Base-by-base conservation (phyloP, 2,113 vertebrate genomes). In the Corvus moneduloides region DNA sequence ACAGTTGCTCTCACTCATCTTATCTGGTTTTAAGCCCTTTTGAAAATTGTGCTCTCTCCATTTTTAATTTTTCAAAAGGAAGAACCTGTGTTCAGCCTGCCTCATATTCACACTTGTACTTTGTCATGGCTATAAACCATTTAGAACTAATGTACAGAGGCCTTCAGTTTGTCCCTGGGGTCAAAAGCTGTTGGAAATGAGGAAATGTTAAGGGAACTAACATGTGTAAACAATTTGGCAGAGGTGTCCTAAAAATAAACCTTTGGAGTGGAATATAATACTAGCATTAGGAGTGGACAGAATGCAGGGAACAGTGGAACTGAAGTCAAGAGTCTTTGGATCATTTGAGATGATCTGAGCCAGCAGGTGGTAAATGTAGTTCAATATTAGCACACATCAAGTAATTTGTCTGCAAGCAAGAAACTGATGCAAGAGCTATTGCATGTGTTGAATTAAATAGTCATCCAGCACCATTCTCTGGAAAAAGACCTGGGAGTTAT, bases 351-450 rank as follows among this genome's bases (percentile, higher is more conserved):
- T 92, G 21, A 84, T 93, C 92, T 92, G 85, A 96, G 72, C 44
- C 94, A 92, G 90, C 92, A 96, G 96, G 93, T 93, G 93, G 93
- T 95, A 96, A 96, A 96, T 90, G 90, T 81, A 94, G 80, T 76
- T 95, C 80, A 92, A 11, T 94, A 94, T 94, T 86, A 92, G 88
- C 80, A 83, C 87, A 83, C 82, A 91, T 85, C 75, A 87, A 95
- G 86, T 84, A 95, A 95, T 96, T 96, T 93, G 93, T 96, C 88
- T 90, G 79, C 80, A 78, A 90, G 93, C 64, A 89, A 95, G 85
- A 92, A 93, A 84, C 52, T 89, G 56, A 96, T 96, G 82, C 72
- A 93, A 91, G 68, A 86, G 37, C 58, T 90, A 87, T 95, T 95
- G 69, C 68, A 74, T 92, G 80, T 78, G 79, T 68, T 95, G 88